Conservation (phyloP, 2,797 vertebrate genomes). For the Harpagifer antarcticus region DNA sequence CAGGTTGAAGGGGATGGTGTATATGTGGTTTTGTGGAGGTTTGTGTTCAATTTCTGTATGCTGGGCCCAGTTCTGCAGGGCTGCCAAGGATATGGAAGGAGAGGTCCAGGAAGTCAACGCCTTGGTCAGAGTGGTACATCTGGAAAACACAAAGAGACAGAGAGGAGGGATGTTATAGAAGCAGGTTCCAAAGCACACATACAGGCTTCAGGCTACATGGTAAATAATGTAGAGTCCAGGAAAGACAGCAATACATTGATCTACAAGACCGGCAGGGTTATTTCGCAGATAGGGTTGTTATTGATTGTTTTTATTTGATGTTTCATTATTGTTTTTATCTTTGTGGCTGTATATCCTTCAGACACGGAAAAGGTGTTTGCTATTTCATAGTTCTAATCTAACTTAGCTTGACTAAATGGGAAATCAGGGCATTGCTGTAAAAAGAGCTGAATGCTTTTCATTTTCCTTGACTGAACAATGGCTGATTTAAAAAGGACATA, state of each 20-base stretch:
- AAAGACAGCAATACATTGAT: background rate
- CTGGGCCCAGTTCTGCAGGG: slow-evolving; percentile 54
- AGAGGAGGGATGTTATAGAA: background rate
- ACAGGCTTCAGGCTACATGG: background rate
- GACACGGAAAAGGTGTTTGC: too few species aligned
- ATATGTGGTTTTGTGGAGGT: background rate
- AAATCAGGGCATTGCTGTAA: too few species aligned
- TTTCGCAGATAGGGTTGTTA: too few species aligned
- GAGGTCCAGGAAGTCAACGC: slow-evolving; percentile 68
- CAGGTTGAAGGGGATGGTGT: background rate
- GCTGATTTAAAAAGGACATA: too few species aligned
- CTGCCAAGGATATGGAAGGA: slow-evolving; percentile 69
- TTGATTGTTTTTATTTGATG: too few species aligned
- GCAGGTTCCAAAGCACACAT: background rate
- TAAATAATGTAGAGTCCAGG: background rate
- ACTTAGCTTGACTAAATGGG: too few species aligned
- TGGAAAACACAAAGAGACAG: slow-evolving; percentile 52
- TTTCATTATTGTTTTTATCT: too few species aligned
- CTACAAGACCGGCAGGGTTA: background rate
- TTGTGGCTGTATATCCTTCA: too few species aligned
- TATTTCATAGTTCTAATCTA: too few species aligned
- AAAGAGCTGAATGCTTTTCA: too few species aligned
- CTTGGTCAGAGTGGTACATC: slow-evolving; percentile 79
- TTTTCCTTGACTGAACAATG: too few species aligned
- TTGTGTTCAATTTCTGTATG: slow-evolving; percentile 59